These are phyloP conservation scores for Apis laboriosa DNA, from an alignment of 1,140 invertebrate species.

Conservation along the genomic window DNA sequence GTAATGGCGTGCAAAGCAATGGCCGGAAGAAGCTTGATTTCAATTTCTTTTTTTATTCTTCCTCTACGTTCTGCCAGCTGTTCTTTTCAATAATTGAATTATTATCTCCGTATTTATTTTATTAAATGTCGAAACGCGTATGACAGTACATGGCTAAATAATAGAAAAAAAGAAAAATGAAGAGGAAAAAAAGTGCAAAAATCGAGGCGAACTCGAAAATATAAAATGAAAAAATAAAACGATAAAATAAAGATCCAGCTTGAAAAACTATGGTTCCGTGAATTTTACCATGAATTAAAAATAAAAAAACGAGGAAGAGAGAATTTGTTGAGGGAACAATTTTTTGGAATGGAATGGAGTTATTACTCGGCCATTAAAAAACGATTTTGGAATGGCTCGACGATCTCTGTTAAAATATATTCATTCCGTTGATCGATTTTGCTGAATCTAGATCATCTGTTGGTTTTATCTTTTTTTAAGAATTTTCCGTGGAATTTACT, in stretches of 20 bases:
- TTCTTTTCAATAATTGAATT: slow-evolving; percentile 33
- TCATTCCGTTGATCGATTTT: neutral
- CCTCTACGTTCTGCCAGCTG: neutral
- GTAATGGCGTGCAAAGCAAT: neutral
- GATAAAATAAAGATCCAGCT: neutral
- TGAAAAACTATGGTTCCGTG: neutral
- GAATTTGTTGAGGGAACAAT: neutral
- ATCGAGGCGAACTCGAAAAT: too few relatives aligned
- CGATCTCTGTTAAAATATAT: neutral
- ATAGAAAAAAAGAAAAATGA: too few relatives aligned
- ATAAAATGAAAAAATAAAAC: neutral
- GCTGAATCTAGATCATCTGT: neutral
- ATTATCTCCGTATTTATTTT: slow-evolving; percentile 24
- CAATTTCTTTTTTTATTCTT: neutral
- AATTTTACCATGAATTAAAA: neutral
- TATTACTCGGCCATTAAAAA: neutral
- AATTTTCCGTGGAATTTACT: too few relatives aligned
- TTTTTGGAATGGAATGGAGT: neutral
- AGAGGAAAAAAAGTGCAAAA: neutral
- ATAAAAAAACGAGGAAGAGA: neutral
- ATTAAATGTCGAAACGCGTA: slow-evolving; percentile 5
- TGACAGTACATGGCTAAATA: too few relatives aligned
- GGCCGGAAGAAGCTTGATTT: neutral
- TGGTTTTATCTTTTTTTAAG: neutral
- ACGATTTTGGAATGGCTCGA: neutral